A percentile compares a stretch with the other conserved stretches of the same genome.
These are phyloP conservation scores for Calvadosia cruxmelitensis DNA, from an alignment of 30 jellyfish, hydroid and myxozoan genomes.

Conservation along the genomic window DNA sequence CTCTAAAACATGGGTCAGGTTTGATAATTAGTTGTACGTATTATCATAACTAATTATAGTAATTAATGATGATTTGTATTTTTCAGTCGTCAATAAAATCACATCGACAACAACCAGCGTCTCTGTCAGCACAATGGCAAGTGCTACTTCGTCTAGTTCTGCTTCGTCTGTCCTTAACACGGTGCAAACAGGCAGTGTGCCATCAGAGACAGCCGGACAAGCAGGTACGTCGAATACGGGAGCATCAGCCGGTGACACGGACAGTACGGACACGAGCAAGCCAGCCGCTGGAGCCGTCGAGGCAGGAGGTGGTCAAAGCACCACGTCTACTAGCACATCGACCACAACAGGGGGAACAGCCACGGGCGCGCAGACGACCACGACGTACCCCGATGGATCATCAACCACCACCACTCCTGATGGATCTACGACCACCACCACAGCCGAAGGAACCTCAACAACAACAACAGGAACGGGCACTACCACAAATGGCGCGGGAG, in stretches of 20 bases:
- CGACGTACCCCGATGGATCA: not conserved
- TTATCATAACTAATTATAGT: too few species aligned
- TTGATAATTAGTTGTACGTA: too few species aligned
- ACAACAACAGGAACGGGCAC: not conserved
- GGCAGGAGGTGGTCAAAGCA: not conserved
- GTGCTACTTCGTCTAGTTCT: constrained; percentile 45
- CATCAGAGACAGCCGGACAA: constrained; percentile 78
- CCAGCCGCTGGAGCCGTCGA: not conserved
- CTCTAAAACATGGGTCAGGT: too few species aligned
- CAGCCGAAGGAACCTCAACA: too few species aligned
- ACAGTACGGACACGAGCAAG: not conserved
- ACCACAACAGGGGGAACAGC: not conserved
- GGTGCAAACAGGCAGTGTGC: constrained; percentile 81
- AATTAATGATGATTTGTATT: too few species aligned
- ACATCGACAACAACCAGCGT: constrained; percentile 40
- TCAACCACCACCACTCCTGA: not conserved
- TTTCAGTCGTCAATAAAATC: constrained; percentile 67
- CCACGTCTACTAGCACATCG: not conserved
- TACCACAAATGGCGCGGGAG: not conserved
- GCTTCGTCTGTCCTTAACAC: constrained; percentile 46
- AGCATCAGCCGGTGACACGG: constrained; percentile 38
- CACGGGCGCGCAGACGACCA: not conserved
- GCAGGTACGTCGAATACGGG: constrained; percentile 43
- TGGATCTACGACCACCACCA: not conserved
- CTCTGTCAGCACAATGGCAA: constrained; percentile 54